Evolutionary conservation across 2,888 invertebrate genomes (phyloP).

Genomic region (Aethes cnicana): DNA sequence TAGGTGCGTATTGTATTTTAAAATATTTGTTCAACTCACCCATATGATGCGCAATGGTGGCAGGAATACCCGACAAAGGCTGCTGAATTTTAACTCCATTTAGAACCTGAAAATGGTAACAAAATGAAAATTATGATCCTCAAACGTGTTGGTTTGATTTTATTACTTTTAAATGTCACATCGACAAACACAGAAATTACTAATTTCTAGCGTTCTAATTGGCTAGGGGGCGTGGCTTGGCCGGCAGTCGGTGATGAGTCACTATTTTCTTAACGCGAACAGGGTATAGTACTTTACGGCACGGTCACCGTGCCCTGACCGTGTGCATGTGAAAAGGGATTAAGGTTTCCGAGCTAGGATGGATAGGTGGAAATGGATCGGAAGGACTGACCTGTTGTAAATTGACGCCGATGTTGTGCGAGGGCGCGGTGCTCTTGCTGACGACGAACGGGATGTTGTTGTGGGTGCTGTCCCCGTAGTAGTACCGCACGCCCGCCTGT

Average conservation of each 20-base stretch:
- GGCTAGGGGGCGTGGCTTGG: no score
- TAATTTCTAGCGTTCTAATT: no score
- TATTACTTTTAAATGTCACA: no score
- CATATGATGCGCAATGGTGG: slow-evolving; percentile 75
- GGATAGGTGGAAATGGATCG: no score
- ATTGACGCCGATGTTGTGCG: slow-evolving; percentile 85
- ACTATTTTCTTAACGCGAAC: no score
- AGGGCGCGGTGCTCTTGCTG: slow-evolving; percentile 83
- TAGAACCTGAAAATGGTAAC: slow-evolving; percentile 51
- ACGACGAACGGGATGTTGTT: slow-evolving; percentile 84
- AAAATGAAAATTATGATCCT: not conserved
- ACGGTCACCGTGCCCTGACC: no score
- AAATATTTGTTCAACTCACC: slow-evolving; percentile 46
- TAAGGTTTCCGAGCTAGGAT: no score
- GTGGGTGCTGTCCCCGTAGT: slow-evolving; percentile 63
- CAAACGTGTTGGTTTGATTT: slow-evolving; percentile 26
- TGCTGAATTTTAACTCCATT: slow-evolving; percentile 71
- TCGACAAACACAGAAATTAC: no score
- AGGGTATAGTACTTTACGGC: no score
- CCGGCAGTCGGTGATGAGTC: no score
- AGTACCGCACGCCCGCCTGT: slow-evolving; percentile 80
- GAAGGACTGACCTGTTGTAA: slow-evolving; percentile 82
- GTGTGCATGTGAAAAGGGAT: no score
- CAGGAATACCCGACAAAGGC: slow-evolving; percentile 66
- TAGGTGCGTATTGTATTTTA: not conserved